Evolutionary conservation across 2,113 vertebrate genomes (phyloP), one percentile per base, ranked within the genome.

Genomic region (Brachyistius frenatus): DNA sequence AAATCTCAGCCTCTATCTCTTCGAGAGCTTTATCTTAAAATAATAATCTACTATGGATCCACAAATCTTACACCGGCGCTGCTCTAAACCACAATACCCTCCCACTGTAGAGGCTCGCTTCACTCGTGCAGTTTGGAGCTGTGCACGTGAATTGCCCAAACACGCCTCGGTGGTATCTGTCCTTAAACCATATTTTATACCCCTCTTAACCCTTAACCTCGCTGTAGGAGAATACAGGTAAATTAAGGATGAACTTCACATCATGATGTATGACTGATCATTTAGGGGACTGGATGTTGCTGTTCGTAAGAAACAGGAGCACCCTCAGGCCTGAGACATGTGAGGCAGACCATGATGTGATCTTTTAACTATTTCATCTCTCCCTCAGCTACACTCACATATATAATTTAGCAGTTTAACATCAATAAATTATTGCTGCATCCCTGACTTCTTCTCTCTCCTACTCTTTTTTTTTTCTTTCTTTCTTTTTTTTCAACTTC

Each of bases 381-480:
- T 61, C n/a, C 16, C 9, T 62, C 62, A 44, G 47, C 31, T 53
- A 11, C 14, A 30, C 44, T 63, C 77, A 37, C 77, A 85, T 88
- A 4, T 57, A 88, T 76, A 31, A 90, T 88, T 74, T 66, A 86
- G 15, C 79, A 80, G 60, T 80, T 78, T 75, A 58, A 13, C 68
- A 86, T 90, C 35, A 82, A 86, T 82, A 84, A 86, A 77, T 88
- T 7, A 88, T 82, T 2, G 4, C 57, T n/a, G 54, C 53, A 11
- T 77, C 66, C 69, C 49, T 61, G 55, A 67, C 55, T 79, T 61
- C 56, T 57, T 60, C 70, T 49, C 39, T 70, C 23, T 39, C 49
- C 50, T 11, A 1, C 3, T 39, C 10, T 54, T 47, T 30, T 41
- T 30, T 53, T 7, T 23, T 23, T 23, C 23, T 23, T 23, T 23